Percentiles rank a stretch among this genome's conserved stretches.
These are phyloP conservation scores for Carassius gibelio DNA, from an alignment of 2,113 vertebrate species.

Conservation along the genomic window DNA sequence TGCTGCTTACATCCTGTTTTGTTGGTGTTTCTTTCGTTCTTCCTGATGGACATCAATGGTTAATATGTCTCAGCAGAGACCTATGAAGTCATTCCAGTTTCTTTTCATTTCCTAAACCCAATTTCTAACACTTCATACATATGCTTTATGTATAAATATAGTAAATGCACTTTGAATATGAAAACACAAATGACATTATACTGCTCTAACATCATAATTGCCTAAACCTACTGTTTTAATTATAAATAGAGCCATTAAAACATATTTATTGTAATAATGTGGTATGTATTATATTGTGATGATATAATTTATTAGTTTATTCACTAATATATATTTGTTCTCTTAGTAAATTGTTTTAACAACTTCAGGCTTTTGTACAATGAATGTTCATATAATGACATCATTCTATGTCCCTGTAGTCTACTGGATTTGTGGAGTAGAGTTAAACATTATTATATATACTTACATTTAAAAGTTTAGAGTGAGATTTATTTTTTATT, in stretches of 20 bases:
- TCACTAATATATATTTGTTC: too few relatives aligned
- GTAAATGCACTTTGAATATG: background rate
- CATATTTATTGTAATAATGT: background rate
- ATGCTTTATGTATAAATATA: background rate
- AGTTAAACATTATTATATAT: too few relatives aligned
- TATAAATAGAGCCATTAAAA: slow-evolving; percentile 3
- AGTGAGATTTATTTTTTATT: too few relatives aligned
- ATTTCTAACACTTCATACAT: background rate
- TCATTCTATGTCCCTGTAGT: too few relatives aligned
- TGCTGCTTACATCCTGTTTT: background rate
- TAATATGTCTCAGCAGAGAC: background rate
- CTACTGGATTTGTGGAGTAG: too few relatives aligned
- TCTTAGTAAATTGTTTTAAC: too few relatives aligned
- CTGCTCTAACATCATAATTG: background rate
- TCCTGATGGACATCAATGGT: background rate
- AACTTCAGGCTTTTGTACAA: too few relatives aligned
- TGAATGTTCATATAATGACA: too few relatives aligned
- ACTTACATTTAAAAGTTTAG: too few relatives aligned
- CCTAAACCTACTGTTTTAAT: background rate
- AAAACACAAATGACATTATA: background rate
- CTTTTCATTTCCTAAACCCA: background rate
- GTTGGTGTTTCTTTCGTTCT: background rate
- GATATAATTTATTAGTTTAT: background rate
- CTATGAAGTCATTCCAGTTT: background rate
- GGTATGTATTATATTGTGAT: background rate